Evolutionary conservation across 1,140 invertebrate species (phyloP), one percentile per base, ranked within the genome.

Genomic region (Halesus radiatus): DNA sequence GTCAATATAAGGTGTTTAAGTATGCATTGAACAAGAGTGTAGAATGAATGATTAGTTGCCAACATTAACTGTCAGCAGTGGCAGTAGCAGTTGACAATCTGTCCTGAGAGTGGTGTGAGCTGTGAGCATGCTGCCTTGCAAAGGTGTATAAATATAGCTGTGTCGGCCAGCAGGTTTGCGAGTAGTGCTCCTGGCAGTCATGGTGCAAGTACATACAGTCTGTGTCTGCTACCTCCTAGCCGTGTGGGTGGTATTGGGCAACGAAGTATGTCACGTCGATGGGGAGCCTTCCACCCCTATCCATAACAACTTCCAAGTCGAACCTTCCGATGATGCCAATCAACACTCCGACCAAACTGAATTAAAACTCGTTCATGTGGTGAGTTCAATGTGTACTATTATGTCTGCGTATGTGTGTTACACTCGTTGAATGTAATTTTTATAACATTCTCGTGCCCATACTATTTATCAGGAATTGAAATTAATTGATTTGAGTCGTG

Each of bases 281-380:
- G 68, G 68, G 22, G 78, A 79, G 16, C 18, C 32, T 52, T 23
- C 20, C 16, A 18, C 52, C 18, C 68, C 78, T n/a, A 32, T 73
- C 2, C 20, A 73, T 16, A 73, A 73, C 50, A 50, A 50, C 13
- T 72, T n/a, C 8, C 5, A 56, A 45, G 15, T 29, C 3, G 18
- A 70, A 13, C 4, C 22, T 0, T 22, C 15, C 0, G 75, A 66
- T 52, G 75, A 66, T 16, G 16, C 37, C 18, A 45, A 29, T 7
- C 56, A 52, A 22, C 32, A 26, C 1, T 2, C 26, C 26, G 72
- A 66, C 29, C 10, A 23, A 7, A 76, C 79, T 22, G 82, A 84
- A 73, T 70, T 86, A 13, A 82, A 85, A 80, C 80, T 86, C 70
- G 52, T 85, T 2, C 85, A 86, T 68, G 83, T 86, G 80, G 85